These are phyloP conservation scores for Siderastrea radians DNA, from an alignment of 92 coral and sea anemone species.

Conservation along the genomic window DNA sequence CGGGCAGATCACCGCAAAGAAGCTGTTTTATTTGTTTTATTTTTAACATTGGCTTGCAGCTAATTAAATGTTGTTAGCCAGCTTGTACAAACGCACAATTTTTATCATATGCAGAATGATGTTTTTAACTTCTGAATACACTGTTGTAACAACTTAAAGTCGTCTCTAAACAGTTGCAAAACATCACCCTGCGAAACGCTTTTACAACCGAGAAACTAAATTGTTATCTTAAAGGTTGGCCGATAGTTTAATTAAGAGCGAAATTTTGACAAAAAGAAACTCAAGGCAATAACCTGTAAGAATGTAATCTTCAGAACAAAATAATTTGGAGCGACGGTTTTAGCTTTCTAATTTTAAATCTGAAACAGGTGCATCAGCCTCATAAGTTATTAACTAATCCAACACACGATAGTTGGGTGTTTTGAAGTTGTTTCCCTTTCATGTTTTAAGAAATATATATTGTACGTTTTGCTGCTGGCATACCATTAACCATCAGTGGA, in stretches of 20 bases:
- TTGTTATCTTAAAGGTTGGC: too few species aligned
- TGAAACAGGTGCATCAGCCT: neutral
- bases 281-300: too few species aligned
- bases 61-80: neutral
- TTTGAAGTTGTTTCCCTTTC: too few species aligned
- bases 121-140: neutral
- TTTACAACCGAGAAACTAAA: too few species aligned
- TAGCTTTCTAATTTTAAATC: too few species aligned
- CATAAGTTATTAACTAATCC: neutral
- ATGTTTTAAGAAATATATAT: too few species aligned
- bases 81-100: neutral
- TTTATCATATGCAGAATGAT: slow-evolving; percentile 20
- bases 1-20: slow-evolving; percentile 15
- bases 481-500: too few species aligned
- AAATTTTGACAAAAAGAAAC: neutral
- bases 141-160: slow-evolving; percentile 1
- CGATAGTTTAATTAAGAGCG: neutral
- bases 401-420: neutral
- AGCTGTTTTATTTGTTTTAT: slow-evolving; percentile 13
- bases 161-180: neutral
- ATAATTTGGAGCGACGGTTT: neutral
- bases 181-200: neutral
- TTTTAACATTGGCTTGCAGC: neutral
- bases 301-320: neutral
- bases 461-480: too few species aligned